Evolutionary conservation across 2,888 invertebrate genomes (phyloP), one percentile per base, ranked within the genome.

Genomic region (Aphodius sticticus): DNA sequence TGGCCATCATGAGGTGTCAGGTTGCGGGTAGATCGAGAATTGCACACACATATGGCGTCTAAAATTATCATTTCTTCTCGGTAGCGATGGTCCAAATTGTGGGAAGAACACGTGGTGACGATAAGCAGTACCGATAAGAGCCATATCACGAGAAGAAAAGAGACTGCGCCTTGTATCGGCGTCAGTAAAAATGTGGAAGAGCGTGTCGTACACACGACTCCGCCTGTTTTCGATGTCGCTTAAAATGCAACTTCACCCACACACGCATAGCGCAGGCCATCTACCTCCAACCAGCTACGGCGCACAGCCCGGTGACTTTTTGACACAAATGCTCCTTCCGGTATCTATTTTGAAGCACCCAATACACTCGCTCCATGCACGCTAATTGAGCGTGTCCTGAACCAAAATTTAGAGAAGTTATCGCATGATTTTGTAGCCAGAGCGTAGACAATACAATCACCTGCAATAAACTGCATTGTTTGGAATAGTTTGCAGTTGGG

Each of bases 311-410:
- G 37, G 74, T 74, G 74, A 74, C 74, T 74, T 74, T 74, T 74
- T 74, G 74, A 74, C 74, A 74, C 74, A 74, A 74, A 74, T 74
- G 74, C 36, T 15, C 37, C 74, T 74, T 74, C 74, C 74, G 74
- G 74, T 74, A 74, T 74, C 74, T 74, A 74, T 74, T 74, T 74
- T 74, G 36, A 36, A 35, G 35, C 74, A 12, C 36, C 74, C 74
- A 74, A 35, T n/a, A n/a, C 35, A 35, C 35, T 71, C 53, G 53
- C 53, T 53, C 53, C 53, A 53, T 12, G 53, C 9, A 53, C 53
- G 53, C 53, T 12, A 53, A 53, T 53, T 53, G 53, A 53, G 12
- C 12, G 53, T 53, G 53, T 53, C 53, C 53, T 53, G 53, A 53
- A 53, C 53, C 53, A 12, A 53, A 53, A 53, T 53, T 53, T 53